phyloP scores from a whole-genome alignment of 2,888 invertebrate genomes.

The Drosophila pseudotakahashii region DNA sequence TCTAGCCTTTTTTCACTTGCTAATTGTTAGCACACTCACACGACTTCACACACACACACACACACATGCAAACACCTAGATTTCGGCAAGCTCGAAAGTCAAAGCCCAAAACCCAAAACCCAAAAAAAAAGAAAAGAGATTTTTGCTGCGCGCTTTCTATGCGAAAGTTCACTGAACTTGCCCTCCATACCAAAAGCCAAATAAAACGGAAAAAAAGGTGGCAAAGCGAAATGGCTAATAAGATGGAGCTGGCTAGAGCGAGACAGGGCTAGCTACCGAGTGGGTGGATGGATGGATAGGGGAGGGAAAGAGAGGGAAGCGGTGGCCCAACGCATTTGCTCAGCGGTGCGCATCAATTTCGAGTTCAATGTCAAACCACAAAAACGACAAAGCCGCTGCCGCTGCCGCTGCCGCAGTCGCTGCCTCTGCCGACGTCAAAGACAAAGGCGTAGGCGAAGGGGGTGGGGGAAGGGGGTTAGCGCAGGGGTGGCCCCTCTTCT shows the following conservation, averaged over 20 bases:
- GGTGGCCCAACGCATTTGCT: constrained; percentile 52
- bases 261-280: constrained; percentile 5
- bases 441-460: constrained; percentile 2
- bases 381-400: constrained; percentile 48
- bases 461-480: not conserved
- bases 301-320: not conserved
- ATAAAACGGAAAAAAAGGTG: constrained; percentile 32
- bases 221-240: constrained; percentile 70
- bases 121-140: constrained; percentile 47
- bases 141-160: constrained; percentile 63
- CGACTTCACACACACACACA: not conserved
- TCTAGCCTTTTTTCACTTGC: constrained; percentile 18
- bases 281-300: constrained; percentile 14
- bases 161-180: constrained; percentile 71
- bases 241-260: constrained; percentile 38
- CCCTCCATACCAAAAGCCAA: constrained; percentile 63
- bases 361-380: constrained; percentile 80
- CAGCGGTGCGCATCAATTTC: constrained; percentile 74
- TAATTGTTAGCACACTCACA: constrained; percentile 20
- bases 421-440: constrained; percentile 27
- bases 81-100: constrained; percentile 31
- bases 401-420: constrained; percentile 11
- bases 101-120: constrained; percentile 16
- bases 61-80: constrained; percentile 4
- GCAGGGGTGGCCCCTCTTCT: constrained; percentile 12